Conservation (phyloP, 2,113 vertebrate species). For the Coptodon bakossiorum region DNA sequence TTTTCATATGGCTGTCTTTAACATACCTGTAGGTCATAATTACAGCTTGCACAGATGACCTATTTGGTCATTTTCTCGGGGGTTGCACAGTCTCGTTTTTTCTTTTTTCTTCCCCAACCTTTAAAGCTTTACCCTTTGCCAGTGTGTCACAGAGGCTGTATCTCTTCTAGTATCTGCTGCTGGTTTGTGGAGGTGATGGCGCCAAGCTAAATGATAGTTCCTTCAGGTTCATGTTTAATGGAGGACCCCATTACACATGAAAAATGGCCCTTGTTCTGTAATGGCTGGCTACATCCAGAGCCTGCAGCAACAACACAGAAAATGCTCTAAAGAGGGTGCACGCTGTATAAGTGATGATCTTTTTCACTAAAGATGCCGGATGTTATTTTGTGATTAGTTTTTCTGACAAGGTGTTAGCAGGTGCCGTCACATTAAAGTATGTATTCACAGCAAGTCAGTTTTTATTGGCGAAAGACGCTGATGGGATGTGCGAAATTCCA, state of each 20-base stretch:
- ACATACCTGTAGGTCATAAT: background rate
- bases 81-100: background rate
- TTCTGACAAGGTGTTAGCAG: background rate
- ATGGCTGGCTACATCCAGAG: conserved; percentile 40
- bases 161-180: conserved; percentile 17
- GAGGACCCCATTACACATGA: conserved; percentile 56
- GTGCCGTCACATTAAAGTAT: background rate
- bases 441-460: background rate
- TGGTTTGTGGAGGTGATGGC: conserved; percentile 13
- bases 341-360: background rate
- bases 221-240: conserved; percentile 56
- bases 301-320: conserved; percentile 9
- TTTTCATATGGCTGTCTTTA: background rate
- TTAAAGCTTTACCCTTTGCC: background rate
- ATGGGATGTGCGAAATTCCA: conserved; percentile 12
- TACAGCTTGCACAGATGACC: background rate
- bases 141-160: background rate
- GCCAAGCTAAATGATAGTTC: conserved; percentile 39
- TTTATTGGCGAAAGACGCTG: background rate
- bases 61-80: background rate
- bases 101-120: background rate
- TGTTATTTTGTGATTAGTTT: background rate
- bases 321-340: conserved; percentile 2
- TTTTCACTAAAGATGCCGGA: conserved; percentile 11
- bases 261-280: conserved; percentile 39